Evolutionary conservation across 1,140 invertebrate genomes (phyloP).

Genomic region (Gonatopus flavifemur): DNA sequence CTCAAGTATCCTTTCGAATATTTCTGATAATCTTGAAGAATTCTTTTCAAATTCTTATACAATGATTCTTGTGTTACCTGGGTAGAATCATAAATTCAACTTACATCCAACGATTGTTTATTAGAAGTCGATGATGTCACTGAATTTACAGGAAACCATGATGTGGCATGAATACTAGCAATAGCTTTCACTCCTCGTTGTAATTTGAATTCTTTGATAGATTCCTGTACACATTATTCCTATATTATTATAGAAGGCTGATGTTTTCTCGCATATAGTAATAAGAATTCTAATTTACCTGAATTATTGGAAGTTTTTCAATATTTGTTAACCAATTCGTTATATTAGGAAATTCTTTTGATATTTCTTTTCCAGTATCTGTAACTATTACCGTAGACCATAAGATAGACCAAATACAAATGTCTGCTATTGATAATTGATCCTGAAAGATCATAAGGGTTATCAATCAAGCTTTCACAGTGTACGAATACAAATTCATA

Average conservation of each 20-base stretch:
- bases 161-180: slow-evolving; percentile 36
- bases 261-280: no score
- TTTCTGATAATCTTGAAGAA: neutral
- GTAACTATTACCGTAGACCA: slow-evolving; percentile 61
- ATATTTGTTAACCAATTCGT: slow-evolving; percentile 59
- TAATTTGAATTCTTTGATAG: slow-evolving; percentile 38
- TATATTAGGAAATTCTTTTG: slow-evolving; percentile 52
- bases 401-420: slow-evolving; percentile 67
- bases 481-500: no score
- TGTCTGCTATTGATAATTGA: slow-evolving; percentile 63
- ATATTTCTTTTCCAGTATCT: slow-evolving; percentile 50
- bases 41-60: no score
- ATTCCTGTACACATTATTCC: slow-evolving; percentile 29
- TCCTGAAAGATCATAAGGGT: no score
- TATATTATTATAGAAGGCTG: neutral
- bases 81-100: no score
- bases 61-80: no score
- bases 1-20: neutral
- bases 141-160: slow-evolving; percentile 49
- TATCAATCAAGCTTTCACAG: no score
- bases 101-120: slow-evolving; percentile 28
- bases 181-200: slow-evolving; percentile 44
- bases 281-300: slow-evolving; percentile 46
- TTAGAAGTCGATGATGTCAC: slow-evolving; percentile 44
- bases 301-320: slow-evolving; percentile 56